phyloP scores from a whole-genome alignment of 2,888 invertebrate genomes.

The Cheilosia grossa region DNA sequence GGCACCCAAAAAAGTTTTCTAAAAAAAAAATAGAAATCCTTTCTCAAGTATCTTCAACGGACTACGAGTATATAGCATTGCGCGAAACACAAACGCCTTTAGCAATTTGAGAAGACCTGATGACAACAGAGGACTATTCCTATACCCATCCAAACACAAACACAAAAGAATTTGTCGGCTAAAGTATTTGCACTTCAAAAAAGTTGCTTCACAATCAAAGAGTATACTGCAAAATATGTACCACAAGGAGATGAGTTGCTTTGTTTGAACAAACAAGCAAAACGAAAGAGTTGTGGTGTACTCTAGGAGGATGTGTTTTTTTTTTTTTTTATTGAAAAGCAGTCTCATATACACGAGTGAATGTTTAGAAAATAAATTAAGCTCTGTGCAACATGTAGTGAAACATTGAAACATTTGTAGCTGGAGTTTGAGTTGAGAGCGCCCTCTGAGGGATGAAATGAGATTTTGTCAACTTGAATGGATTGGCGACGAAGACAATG shows the following conservation, averaged over 20 bases:
- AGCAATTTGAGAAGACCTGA: conserved; percentile 20
- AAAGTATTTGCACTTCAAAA: conserved; percentile 54
- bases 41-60: neutral
- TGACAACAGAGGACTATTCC: conserved; percentile 2
- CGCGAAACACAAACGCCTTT: conserved; percentile 43
- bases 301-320: neutral
- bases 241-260: conserved; percentile 32
- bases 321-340: neutral
- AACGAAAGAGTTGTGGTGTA: no score
- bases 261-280: conserved; percentile 22
- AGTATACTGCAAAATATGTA: conserved; percentile 13
- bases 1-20: no score
- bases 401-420: no score
- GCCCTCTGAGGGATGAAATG: no score
- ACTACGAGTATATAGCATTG: conserved; percentile 5
- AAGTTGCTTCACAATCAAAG: conserved; percentile 45
- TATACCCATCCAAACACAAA: neutral
- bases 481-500: no score
- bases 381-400: no score
- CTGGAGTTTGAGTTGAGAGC: no score
- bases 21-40: conserved; percentile 1
- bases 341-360: no score
- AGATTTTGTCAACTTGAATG: no score
- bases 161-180: conserved; percentile 45
- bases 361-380: no score